These are phyloP conservation scores for Ichneumoninae sp. DNA, from an alignment of 2,888 invertebrate species.

Conservation along the genomic window DNA sequence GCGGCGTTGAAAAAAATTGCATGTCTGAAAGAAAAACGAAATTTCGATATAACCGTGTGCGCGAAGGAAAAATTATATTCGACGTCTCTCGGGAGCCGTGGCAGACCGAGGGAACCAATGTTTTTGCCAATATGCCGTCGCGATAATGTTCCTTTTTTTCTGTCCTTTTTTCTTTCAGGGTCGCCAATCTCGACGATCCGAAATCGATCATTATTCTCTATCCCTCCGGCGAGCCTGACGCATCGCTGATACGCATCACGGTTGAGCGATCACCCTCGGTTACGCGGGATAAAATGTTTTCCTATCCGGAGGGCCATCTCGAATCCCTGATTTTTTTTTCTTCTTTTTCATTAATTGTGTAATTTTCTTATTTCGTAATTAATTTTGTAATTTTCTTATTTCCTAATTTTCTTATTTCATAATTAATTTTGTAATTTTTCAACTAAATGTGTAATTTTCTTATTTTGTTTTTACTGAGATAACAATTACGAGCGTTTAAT, in stretches of 20 bases:
- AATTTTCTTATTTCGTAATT: too few species aligned
- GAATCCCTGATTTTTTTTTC: neutral
- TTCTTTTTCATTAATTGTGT: neutral
- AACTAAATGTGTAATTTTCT: too few species aligned
- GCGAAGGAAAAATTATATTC: conserved; percentile 15
- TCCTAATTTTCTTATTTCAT: too few species aligned
- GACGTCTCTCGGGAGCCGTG: neutral
- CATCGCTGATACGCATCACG: conserved; percentile 23
- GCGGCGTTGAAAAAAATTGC: neutral
- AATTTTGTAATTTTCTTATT: neutral
- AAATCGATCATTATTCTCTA: conserved; percentile 35
- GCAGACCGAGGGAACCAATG: neutral
- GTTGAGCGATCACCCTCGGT: conserved; percentile 24
- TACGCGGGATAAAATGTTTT: neutral
- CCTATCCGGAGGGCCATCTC: neutral
- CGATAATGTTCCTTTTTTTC: neutral
- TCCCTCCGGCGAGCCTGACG: conserved; percentile 15
- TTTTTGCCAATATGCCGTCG: neutral
- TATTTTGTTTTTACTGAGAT: neutral
- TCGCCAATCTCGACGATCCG: conserved; percentile 25
- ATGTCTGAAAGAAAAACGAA: neutral
- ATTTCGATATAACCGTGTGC: neutral
- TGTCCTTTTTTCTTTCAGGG: neutral
- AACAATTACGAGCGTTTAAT: conserved; percentile 23
- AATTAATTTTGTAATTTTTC: neutral